A percentile compares a stretch with the other conserved stretches of the same genome.
These are phyloP conservation scores for Synodontis membranacea DNA, from an alignment of 2,113 vertebrate species.

Conservation along the genomic window DNA sequence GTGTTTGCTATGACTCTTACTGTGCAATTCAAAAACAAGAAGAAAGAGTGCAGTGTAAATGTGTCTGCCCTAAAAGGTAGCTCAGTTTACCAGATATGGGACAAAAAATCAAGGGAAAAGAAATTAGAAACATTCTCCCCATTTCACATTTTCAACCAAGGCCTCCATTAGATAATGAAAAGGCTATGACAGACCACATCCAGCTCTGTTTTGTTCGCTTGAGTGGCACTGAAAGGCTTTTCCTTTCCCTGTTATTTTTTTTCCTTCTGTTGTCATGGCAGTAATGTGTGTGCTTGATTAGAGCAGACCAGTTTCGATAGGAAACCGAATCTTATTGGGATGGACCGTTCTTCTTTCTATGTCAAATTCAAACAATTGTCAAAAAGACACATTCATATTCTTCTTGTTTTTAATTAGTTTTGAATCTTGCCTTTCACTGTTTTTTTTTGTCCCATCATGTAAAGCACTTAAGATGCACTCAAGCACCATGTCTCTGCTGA, in stretches of 20 bases:
- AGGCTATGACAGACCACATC: constrained; percentile 30
- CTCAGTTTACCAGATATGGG: constrained; percentile 27
- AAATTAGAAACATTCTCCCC: constrained; percentile 45
- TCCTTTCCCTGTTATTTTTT: constrained; percentile 63
- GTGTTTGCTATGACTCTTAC: not conserved
- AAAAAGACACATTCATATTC: constrained; percentile 29
- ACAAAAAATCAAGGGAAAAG: not conserved
- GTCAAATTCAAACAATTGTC: constrained; percentile 27
- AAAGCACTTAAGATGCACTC: constrained; percentile 64
- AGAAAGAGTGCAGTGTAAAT: constrained; percentile 35
- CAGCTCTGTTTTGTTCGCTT: constrained; percentile 16
- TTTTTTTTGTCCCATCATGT: constrained; percentile 51
- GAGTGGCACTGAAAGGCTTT: constrained; percentile 42
- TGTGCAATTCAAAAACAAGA: constrained; percentile 4
- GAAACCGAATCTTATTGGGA: constrained; percentile 58
- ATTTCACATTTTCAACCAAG: constrained; percentile 21
- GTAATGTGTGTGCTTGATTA: constrained; percentile 66
- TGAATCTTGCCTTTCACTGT: constrained; percentile 58
- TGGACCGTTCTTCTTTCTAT: constrained; percentile 53
- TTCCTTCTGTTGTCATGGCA: constrained; percentile 65
- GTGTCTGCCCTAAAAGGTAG: constrained; percentile 33
- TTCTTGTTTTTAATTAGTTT: constrained; percentile 17
- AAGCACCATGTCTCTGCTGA: constrained; percentile 48
- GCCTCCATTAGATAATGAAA: constrained; percentile 50
- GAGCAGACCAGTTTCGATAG: constrained; percentile 42